Evolutionary conservation across 2,888 invertebrate species (phyloP).

Genomic region (Bursaphelenchus okinawaensis): DNA sequence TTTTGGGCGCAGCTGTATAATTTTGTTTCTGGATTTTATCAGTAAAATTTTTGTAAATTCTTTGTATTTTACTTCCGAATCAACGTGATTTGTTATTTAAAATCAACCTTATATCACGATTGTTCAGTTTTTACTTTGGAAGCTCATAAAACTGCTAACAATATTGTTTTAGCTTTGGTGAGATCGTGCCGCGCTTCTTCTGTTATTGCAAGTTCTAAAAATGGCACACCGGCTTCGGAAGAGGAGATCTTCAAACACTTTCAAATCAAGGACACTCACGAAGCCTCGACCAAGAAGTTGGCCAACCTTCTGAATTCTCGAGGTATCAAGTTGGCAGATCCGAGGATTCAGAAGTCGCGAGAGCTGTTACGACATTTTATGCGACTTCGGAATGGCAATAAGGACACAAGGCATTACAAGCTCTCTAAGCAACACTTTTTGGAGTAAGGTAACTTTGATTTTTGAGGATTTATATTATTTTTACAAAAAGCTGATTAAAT

Average conservation of each 20-base stretch:
- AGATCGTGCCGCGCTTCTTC: too few species aligned
- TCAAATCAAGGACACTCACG: neutral
- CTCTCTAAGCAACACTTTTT: neutral
- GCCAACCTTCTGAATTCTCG: neutral
- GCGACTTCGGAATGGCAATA: neutral
- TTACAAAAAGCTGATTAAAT: neutral
- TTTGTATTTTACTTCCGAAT: too few species aligned
- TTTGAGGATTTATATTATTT: neutral
- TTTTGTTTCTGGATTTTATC: too few species aligned
- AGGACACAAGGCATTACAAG: neutral
- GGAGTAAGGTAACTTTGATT: neutral
- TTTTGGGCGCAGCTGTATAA: too few species aligned
- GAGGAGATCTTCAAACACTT: neutral
- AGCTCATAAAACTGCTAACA: too few species aligned
- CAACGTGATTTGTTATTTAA: too few species aligned
- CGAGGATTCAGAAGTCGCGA: neutral
- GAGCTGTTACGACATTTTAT: neutral
- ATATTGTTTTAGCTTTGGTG: too few species aligned
- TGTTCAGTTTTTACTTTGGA: too few species aligned
- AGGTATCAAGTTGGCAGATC: neutral
- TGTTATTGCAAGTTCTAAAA: too few species aligned
- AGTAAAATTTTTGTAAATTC: too few species aligned
- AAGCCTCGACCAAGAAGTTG: neutral
- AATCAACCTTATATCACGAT: too few species aligned
- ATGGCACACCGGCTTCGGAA: too few species aligned